Base-by-base conservation (phyloP, 2,113 vertebrate species). In the Gopherus evgoodei region DNA sequence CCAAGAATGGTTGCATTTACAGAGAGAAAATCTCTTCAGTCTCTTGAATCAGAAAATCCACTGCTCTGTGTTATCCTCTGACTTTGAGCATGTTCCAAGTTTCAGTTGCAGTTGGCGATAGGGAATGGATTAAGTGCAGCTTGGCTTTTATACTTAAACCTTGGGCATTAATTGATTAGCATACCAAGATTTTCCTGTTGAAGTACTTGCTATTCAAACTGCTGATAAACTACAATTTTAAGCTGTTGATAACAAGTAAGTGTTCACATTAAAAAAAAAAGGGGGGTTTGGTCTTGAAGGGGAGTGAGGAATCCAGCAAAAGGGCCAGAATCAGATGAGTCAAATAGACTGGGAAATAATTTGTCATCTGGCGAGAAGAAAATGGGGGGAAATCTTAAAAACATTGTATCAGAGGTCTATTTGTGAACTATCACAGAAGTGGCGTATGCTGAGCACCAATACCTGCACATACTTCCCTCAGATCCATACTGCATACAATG, bases 11-110 rank as follows among this genome's bases (percentile, higher is more conserved):
- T 93, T 38, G 87, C 90, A 91, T 95, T 93, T 38, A 80, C 54
- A 90, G 47, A 2, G 79, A 97, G 96, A 97, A 98, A 98, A 98
- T 97, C 96, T 93, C 94, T 94, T 95, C 94, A 96, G 95, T 86
- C 90, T 95, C 91, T 97, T 98, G 98, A 98, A 65, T 95, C 97
- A 83, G 90, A 95, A 96, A 93, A 98, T 96, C 62, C 87, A 81
- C 87, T 96, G 83, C 72, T 97, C 88, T 2, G 57, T 94, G 97
- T 94, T 93, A 91, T 88, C 78, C 86, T 87, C 91, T 87, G 81
- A 69, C 96, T 97, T 90, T 95, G 84, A 97, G 91, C 80, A 49
- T 81, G 57, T 94, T 95, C 96, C 94, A 57, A 87, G 75, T 90
- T 97, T 90, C 91, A 94, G 80, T 54, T 85, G 91, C 59, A 97